These are phyloP conservation scores for Ecliptopera silaceata DNA, from an alignment of 2,888 invertebrate species.

Conservation along the genomic window DNA sequence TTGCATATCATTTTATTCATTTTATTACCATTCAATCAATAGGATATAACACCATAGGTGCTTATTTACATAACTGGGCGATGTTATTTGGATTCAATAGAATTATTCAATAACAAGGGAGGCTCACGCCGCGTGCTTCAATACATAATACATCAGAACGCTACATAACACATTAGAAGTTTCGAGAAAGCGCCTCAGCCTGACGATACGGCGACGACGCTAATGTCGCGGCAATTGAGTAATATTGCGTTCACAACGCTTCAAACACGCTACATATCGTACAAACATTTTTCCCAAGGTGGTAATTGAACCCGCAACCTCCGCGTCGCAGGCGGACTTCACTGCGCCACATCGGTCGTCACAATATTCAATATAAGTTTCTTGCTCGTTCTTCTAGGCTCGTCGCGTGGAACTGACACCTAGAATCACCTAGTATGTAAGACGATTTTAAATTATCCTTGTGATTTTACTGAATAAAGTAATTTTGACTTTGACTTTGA, in stretches of 20 bases:
- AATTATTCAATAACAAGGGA: constrained; percentile 50
- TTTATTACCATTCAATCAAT: constrained; percentile 77
- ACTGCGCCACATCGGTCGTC: too few relatives aligned
- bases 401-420: too few relatives aligned
- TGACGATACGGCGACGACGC: constrained; percentile 13
- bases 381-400: too few relatives aligned
- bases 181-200: constrained; percentile 47
- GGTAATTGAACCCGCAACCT: too few relatives aligned
- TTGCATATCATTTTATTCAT: too few relatives aligned
- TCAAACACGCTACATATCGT: constrained; percentile 62
- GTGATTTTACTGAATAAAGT: too few relatives aligned
- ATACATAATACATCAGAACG: constrained; percentile 57
- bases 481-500: too few relatives aligned
- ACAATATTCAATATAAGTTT: too few relatives aligned
- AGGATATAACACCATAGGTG: constrained; percentile 72
- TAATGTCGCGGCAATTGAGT: constrained; percentile 19
- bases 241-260: constrained; percentile 63
- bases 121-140: constrained; percentile 57
- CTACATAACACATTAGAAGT: constrained; percentile 48
- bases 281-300: too few relatives aligned
- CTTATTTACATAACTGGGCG: constrained; percentile 73
- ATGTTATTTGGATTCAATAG: constrained; percentile 47
- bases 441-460: too few relatives aligned
- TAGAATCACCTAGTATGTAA: too few relatives aligned
- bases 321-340: too few relatives aligned